A percentile compares a stretch with the other conserved stretches of the same genome.
Conservation (phyloP, 2,797 vertebrate species). For the Streptopelia turtur region DNA sequence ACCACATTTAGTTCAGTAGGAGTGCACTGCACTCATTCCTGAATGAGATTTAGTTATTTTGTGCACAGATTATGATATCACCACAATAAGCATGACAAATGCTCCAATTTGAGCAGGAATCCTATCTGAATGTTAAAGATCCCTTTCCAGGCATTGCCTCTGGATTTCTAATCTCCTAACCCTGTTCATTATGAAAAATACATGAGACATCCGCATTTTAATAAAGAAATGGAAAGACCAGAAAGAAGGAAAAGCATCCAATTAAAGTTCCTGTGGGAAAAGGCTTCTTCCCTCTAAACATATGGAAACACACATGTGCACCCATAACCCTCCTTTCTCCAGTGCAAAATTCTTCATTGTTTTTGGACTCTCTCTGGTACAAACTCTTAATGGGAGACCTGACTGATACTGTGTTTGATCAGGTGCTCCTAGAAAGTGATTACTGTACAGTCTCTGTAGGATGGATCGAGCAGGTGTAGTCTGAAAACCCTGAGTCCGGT, state of each 20-base stretch:
- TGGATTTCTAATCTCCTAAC: constrained; percentile 14
- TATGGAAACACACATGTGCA: background rate
- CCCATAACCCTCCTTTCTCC: background rate
- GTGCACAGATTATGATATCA: constrained; percentile 1
- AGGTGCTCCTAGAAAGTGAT: background rate
- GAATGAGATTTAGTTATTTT: constrained; percentile 9
- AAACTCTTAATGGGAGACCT: background rate
- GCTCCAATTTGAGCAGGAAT: background rate
- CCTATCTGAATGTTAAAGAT: background rate
- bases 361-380: background rate
- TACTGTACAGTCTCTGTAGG: background rate
- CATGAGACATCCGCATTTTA: background rate
- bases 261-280: constrained; percentile 17
- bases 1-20: background rate
- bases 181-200: background rate
- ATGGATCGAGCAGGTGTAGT: background rate
- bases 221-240: background rate
- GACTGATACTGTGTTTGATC: background rate
- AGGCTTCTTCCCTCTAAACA: background rate
- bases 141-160: background rate
- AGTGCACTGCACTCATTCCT: background rate
- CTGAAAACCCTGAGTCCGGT: background rate
- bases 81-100: constrained; percentile 25
- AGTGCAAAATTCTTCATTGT: background rate
- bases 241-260: background rate